phyloP scores from a whole-genome alignment of 2,888 invertebrate genomes.

The Poecilus cupreus region DNA sequence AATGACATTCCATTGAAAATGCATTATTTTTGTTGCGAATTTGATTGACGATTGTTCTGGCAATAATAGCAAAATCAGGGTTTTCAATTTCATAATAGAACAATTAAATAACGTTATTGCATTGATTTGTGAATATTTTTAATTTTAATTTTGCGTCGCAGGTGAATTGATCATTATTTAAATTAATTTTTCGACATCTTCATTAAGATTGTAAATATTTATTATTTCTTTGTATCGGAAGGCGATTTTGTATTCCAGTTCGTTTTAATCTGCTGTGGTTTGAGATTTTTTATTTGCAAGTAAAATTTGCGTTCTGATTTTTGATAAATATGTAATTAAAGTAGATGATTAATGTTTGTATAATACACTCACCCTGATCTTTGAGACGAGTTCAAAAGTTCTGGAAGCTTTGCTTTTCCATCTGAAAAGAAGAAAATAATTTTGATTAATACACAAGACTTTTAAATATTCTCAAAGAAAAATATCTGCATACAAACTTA shows the following conservation, averaged over 20 bases:
- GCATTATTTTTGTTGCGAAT: too few relatives aligned
- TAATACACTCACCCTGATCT: neutral
- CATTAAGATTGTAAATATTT: neutral
- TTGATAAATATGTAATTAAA: constrained; percentile 32
- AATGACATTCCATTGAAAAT: too few relatives aligned
- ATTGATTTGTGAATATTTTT: too few relatives aligned
- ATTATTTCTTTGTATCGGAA: neutral
- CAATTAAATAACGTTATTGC: too few relatives aligned
- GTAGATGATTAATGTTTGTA: constrained; percentile 21
- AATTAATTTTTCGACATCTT: too few relatives aligned
- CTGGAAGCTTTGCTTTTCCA: neutral
- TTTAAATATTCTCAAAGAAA: constrained; percentile 16
- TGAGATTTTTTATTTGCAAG: constrained; percentile 9
- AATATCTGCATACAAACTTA: neutral
- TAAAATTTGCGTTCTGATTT: constrained; percentile 13
- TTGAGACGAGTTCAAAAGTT: neutral
- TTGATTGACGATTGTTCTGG: too few relatives aligned
- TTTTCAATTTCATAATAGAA: too few relatives aligned
- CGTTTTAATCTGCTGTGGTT: too few relatives aligned
- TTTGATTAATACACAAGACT: neutral
- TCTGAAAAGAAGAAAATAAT: constrained; percentile 9
- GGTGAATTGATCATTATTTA: too few relatives aligned
- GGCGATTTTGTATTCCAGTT: neutral
- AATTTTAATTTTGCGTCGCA: too few relatives aligned
- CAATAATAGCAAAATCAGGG: too few relatives aligned